Percentiles rank a stretch among this genome's conserved stretches.
phyloP scores from a whole-genome alignment of 2,113 vertebrate species.

The Physeter macrocephalus region DNA sequence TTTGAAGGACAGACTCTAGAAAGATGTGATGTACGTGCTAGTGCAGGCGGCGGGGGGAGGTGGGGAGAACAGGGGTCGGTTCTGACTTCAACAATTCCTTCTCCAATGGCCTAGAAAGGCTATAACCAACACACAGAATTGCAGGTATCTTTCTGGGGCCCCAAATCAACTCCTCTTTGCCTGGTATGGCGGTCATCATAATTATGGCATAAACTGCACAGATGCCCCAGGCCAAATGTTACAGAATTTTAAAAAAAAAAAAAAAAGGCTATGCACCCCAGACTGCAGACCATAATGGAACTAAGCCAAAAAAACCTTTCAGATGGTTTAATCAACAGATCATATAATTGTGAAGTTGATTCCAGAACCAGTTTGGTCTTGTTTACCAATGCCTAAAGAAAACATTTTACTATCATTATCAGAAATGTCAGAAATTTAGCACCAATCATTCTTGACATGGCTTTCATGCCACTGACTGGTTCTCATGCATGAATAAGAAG shows the following conservation, averaged over 20 bases:
- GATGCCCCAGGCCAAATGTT: not conserved
- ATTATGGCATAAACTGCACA: not conserved
- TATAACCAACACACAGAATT: not conserved
- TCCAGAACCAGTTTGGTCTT: not conserved
- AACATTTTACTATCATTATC: not conserved
- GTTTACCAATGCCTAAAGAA: not conserved
- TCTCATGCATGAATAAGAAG: not conserved
- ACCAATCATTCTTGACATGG: not conserved
- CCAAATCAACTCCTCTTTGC: not conserved
- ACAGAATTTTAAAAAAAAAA: not conserved
- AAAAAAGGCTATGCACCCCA: not conserved
- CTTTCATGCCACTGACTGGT: not conserved
- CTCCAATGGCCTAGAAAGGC: not conserved
- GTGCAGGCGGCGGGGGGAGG: no score
- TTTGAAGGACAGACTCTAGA: not conserved
- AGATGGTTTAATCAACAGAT: not conserved
- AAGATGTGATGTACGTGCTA: not conserved
- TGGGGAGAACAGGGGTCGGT: not conserved
- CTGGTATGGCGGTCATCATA: not conserved
- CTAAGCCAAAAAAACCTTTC: not conserved
- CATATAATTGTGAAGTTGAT: not conserved
- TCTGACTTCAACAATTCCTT: slow-evolving; percentile 1
- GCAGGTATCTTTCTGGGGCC: not conserved
- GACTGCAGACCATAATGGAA: not conserved
- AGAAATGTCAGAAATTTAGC: not conserved